Evolutionary conservation across 2,888 invertebrate species (phyloP), one percentile per base, ranked within the genome.

Genomic region (Drosophila emarginata): DNA sequence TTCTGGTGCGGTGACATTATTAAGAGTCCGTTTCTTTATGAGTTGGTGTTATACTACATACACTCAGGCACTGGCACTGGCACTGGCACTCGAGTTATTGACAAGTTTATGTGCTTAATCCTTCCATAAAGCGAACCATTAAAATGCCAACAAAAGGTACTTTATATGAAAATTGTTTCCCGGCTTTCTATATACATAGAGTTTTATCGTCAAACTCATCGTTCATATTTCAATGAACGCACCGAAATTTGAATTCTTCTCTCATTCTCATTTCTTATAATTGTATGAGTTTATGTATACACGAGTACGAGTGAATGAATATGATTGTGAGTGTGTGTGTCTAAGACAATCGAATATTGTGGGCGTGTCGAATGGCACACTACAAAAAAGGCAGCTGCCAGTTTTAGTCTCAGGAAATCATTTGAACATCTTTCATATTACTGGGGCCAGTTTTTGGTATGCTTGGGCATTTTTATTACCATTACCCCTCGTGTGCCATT

Each of bases 71-170:
- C 85, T 87, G 87, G 87, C 80, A 81, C 87, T 87, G 87, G 87
- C 80, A 81, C 85, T 87, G 87, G 87, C 80, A 81, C 87, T 87
- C 83, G 86, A 82, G 88, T 82, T 89, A 90, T 88, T 90, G 89
- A 89, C 89, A 90, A 84, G 79, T 90, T 90, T 88, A 90, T 88
- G 90, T 78, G 78, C 83, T 85, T 90, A 90, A 90, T 90, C 89
- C 89, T 89, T 89, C 87, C 83, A 90, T 89, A 81, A 89, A 79
- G 83, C 77, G 83, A 77, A 72, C 89, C 87, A 87, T 90, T 90
- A 87, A 90, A 89, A 89, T 89, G 78, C 83, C 88, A 78, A 78
- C 80, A 77, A 88, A 82, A 88, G 89, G 88, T 88, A 88, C 88
- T 89, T 88, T 89, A 87, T 89, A 88, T 88, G 87, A 89, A 88